Evolutionary conservation across 37 sponge, comb jelly and placozoan genomes (phyloP).

Genomic region (Ianthella basta): DNA sequence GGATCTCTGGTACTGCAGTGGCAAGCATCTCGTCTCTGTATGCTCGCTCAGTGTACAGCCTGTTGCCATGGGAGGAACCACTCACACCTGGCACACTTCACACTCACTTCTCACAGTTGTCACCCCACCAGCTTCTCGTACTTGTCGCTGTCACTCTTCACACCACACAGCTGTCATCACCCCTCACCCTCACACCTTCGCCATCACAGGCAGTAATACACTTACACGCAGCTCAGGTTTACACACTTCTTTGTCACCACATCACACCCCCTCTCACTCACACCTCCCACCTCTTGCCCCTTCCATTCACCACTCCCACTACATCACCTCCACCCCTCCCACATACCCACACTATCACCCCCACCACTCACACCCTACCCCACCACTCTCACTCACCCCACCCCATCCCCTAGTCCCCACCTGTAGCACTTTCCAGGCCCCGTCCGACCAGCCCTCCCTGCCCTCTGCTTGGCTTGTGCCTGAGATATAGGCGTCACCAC

Average conservation of each 20-base stretch:
- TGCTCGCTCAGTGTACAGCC: conserved; percentile 97
- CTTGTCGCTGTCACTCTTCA: too few relatives aligned
- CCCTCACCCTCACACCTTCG: conserved; percentile 3
- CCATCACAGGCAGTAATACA: neutral
- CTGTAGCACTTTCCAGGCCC: conserved; percentile 98
- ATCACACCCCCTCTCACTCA: neutral
- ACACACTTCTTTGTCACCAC: neutral
- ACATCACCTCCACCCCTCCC: neutral
- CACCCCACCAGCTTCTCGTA: too few relatives aligned
- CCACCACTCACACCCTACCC: conserved; percentile 2
- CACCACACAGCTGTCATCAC: neutral
- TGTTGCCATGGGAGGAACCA: neutral
- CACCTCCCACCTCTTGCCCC: neutral
- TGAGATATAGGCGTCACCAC: conserved; percentile 97
- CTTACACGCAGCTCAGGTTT: neutral
- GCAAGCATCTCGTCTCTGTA: conserved; percentile 97
- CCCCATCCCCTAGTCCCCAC: neutral
- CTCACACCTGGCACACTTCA: neutral
- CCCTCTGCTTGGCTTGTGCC: conserved; percentile 97
- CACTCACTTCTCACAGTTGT: too few relatives aligned
- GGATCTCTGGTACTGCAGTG: conserved; percentile 98
- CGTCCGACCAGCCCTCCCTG: conserved; percentile 95
- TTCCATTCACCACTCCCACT: neutral
- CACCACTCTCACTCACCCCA: neutral
- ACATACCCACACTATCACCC: neutral